These are phyloP conservation scores for Gracilinanus agilis DNA, from an alignment of 2,113 vertebrate species.

Conservation along the genomic window DNA sequence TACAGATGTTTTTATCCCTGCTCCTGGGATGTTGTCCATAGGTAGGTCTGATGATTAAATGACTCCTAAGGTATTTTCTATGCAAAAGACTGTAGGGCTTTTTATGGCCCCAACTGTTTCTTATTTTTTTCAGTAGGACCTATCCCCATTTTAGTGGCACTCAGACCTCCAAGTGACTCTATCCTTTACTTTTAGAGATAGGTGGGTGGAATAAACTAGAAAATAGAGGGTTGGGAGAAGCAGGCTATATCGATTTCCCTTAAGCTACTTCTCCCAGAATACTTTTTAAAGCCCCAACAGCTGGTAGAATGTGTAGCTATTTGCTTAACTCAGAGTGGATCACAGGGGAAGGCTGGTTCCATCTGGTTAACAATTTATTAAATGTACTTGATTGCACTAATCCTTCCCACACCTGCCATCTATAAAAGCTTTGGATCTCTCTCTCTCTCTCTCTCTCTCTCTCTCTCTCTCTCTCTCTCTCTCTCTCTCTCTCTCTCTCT, in stretches of 20 bases:
- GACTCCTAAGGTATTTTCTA: conserved; percentile 36
- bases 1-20: conserved; percentile 11
- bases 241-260: not conserved
- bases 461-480: too few species aligned
- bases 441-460: conserved; percentile 5
- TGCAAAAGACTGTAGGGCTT: not conserved
- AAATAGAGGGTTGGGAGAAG: not conserved
- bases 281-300: conserved; percentile 25
- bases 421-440: conserved; percentile 4
- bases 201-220: not conserved
- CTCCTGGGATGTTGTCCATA: not conserved
- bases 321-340: conserved; percentile 36
- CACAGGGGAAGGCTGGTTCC: not conserved
- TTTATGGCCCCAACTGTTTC: not conserved
- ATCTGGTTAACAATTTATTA: conserved; percentile 18
- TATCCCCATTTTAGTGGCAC: conserved; percentile 13
- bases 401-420: not conserved
- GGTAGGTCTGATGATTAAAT: not conserved
- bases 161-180: not conserved
- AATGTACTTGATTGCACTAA: conserved; percentile 16
- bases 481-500: too few species aligned
- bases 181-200: not conserved
- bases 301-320: conserved; percentile 34
- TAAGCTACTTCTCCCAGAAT: not conserved
- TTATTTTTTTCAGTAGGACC: not conserved